Base-by-base conservation (phyloP, 2,113 vertebrate genomes). In the Zingel zingel region DNA sequence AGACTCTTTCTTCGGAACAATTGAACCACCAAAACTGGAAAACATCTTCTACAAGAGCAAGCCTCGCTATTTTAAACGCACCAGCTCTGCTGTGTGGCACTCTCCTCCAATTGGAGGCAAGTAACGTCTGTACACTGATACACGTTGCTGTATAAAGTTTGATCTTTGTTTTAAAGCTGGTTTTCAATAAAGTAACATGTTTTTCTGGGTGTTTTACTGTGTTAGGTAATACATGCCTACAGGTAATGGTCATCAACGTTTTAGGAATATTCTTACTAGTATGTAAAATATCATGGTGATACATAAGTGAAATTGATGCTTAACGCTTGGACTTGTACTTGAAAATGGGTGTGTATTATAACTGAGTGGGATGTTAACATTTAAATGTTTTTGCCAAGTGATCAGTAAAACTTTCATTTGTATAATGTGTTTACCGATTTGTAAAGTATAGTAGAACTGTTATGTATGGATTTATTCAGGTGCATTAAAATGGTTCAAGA, bases 21-120 rank as follows among this genome's bases (percentile, higher is more conserved):
- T 98, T 15, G 91, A 95, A 7, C 93, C 94, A 0, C 96, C 96
- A 0, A 95, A 81, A 59, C 93, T 99, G 80, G 97, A 99, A 86
- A 85, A 95, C 36, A 97, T 99, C 57, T 99, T 99, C 85, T 95
- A 95, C 86, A 98, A 97, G 92, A 98, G 85, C 91, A 99, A 99
- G 58, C 97, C 98, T 0, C 96, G 97, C 1, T 99, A 97, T 89
- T 97, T 97, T 75, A 99, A 99, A 86, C 97, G 98, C 47, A 99
- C 98, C 0, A 99, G 98, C 91, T 99, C 98, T 0, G 98, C 98
- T 0, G 97, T 98, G 4, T 99, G 98, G 98, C 94, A 97, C 79
- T 99, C 97, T 0, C 97, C 97, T 0, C 98, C 97, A 7, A 47
- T 84, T 10, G 83, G 84, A 23, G 9, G 77, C 13, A 93, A 92